A percentile compares a stretch with the other conserved stretches of the same genome.
These are phyloP conservation scores for Colossoma macropomum DNA, from an alignment of 2,113 vertebrate species.

Conservation along the genomic window DNA sequence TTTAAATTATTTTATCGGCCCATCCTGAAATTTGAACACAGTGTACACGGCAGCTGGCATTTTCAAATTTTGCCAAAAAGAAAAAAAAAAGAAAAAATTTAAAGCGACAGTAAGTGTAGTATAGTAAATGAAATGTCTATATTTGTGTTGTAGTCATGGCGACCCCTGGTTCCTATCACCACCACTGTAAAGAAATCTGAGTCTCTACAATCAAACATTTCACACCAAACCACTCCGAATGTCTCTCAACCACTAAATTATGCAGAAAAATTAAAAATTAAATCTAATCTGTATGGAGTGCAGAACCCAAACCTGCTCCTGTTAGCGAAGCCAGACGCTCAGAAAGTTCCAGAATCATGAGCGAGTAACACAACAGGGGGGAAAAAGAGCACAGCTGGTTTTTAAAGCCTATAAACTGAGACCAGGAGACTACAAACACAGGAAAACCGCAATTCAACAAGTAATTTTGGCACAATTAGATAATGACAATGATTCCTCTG, in stretches of 20 bases:
- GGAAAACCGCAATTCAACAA: conserved; percentile 33
- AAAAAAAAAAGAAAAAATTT: too few species aligned
- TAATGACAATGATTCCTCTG: neutral
- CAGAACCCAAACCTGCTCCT: too few species aligned
- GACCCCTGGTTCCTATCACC: too few species aligned
- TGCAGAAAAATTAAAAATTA: neutral
- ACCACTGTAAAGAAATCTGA: neutral
- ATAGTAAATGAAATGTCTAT: too few species aligned
- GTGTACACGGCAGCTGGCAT: too few species aligned
- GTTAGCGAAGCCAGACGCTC: neutral
- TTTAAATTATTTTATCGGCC: too few species aligned
- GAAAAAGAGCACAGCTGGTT: neutral
- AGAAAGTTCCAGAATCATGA: neutral
- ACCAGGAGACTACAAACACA: conserved; percentile 30
- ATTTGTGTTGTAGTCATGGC: too few species aligned
- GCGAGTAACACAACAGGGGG: neutral
- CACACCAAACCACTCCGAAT: neutral
- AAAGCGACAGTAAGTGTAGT: too few species aligned
- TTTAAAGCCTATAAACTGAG: conserved; percentile 15
- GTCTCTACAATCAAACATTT: too few species aligned
- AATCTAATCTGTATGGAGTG: neutral
- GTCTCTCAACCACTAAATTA: neutral
- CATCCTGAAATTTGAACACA: too few species aligned
- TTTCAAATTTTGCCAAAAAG: too few species aligned
- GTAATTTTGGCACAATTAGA: conserved; percentile 49